These are phyloP conservation scores for Pterostichus madidus DNA, from an alignment of 2,888 invertebrate genomes.

Conservation along the genomic window DNA sequence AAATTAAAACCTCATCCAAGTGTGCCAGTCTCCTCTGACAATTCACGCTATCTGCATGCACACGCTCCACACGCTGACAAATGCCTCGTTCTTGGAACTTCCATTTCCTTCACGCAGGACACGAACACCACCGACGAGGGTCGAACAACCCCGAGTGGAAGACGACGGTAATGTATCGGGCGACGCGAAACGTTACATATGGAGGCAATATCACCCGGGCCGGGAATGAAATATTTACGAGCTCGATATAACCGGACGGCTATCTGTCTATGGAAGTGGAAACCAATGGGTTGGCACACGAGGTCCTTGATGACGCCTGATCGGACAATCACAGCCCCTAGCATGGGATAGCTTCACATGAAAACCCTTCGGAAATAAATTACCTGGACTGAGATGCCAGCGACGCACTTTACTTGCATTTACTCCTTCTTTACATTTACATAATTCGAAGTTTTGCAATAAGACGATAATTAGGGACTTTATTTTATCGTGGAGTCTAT, in stretches of 20 bases:
- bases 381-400: neutral
- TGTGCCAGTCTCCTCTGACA: conserved; percentile 12
- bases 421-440: neutral
- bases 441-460: no score
- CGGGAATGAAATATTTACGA: conserved; percentile 65
- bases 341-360: neutral
- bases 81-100: conserved; percentile 28
- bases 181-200: conserved; percentile 43
- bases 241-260: conserved; percentile 48
- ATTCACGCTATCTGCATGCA: conserved; percentile 50
- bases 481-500: no score
- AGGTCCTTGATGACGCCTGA: conserved; percentile 37
- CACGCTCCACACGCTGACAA: conserved; percentile 16
- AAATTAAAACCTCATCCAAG: conserved; percentile 46
- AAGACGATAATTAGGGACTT: no score
- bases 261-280: conserved; percentile 64
- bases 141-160: conserved; percentile 6
- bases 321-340: conserved; percentile 25
- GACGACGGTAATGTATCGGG: conserved; percentile 31
- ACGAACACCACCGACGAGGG: conserved; percentile 25
- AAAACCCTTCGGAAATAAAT: conserved; percentile 1
- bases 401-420: neutral
- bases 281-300: conserved; percentile 44
- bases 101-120: conserved; percentile 38
- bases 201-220: conserved; percentile 44